Evolutionary conservation across 2,797 vertebrate species (phyloP), one percentile per base, ranked within the genome.

Genomic region (Pseudochaenichthys georgianus): DNA sequence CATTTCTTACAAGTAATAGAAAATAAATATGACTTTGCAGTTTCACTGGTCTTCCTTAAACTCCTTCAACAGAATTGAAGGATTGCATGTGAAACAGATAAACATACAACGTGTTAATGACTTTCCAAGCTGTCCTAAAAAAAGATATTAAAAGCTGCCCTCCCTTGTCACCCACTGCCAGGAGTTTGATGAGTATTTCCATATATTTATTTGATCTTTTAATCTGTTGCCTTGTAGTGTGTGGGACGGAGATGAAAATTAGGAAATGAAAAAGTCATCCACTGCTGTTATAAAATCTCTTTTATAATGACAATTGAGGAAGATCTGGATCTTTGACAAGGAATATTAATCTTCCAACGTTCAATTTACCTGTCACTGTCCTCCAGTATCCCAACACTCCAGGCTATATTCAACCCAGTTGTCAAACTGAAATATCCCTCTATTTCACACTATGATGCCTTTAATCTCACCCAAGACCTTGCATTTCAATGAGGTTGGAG

Each of bases 311-410:
- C 83, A 86, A 76, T 90, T 66, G 63, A 85, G 63, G 58, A 81
- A 31, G 64, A 87, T 80, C 72, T 80, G 63, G 64, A 87, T 81
- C 70, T 83, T 64, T 80, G 65, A 79, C 65, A 43, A 42, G 21
- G 46, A 81, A 87, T 88, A 87, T 83, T 57, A 77, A 89, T 89
- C 83, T 84, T 84, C 60, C 64, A 68, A 41, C 67, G 73, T 78
- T 82, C 71, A 89, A 85, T 89, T 86, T 80, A 87, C 86, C 84
- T 88, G 86, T 88, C 88, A 87, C n/a, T 80, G 73, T 82, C 53
- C 23, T 74, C 66, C 58, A 43, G 45, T 71, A 34, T 66, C 77
- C 62, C 58, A 72, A 46, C 53, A 70, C 86, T 59, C 60, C 19
- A 0, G 78, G 73, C 81, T 61, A 67, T 45, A 59, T 84, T 86